Percentiles rank a stretch among this genome's conserved stretches.
These are phyloP conservation scores for Ramphastos sulfuratus DNA, from an alignment of 2,113 vertebrate species.

Conservation along the genomic window DNA sequence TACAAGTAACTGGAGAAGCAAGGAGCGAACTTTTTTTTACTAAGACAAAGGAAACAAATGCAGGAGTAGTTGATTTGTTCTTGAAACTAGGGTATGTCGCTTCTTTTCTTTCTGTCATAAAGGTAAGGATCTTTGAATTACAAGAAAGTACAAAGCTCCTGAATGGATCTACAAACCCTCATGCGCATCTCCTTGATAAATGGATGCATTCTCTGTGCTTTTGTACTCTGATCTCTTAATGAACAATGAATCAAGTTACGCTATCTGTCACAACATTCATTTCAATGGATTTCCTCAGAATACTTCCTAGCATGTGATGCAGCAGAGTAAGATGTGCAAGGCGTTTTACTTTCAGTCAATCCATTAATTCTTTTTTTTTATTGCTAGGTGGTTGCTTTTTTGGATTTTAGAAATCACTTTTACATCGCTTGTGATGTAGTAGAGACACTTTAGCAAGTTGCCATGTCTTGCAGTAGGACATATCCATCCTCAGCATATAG, in stretches of 20 bases:
- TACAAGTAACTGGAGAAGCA: neutral
- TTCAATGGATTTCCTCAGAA: slow-evolving; percentile 17
- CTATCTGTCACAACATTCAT: slow-evolving; percentile 45
- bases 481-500: neutral
- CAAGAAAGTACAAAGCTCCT: neutral
- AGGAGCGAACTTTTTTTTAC: neutral
- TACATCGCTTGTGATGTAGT: neutral
- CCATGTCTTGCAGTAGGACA: neutral
- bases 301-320: neutral
- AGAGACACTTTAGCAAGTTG: neutral
- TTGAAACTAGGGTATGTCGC: neutral
- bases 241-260: slow-evolving; percentile 19
- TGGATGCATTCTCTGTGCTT: slow-evolving; percentile 23
- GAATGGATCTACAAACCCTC: neutral
- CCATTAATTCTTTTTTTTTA: neutral
- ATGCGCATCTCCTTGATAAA: neutral
- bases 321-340: neutral
- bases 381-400: no score
- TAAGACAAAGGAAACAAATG: neutral
- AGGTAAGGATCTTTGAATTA: neutral
- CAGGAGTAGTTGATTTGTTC: neutral
- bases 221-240: neutral
- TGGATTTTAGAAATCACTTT: neutral
- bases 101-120: neutral
- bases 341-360: neutral